Evolutionary conservation across 1,140 invertebrate species (phyloP), one percentile per base, ranked within the genome.

Genomic region (Achroia grisella): DNA sequence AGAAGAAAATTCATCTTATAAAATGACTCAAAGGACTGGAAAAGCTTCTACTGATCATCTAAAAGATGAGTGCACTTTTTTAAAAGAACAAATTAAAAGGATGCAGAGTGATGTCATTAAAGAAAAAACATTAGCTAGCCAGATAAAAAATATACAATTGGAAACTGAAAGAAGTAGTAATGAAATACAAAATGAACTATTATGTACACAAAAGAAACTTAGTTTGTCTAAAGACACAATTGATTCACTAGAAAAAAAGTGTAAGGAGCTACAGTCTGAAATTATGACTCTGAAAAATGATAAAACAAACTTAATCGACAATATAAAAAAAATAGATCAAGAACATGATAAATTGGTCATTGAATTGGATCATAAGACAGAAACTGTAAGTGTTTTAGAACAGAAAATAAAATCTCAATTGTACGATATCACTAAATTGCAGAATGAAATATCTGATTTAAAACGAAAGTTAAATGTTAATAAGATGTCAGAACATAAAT

Each of bases 301-400:
- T 53, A 89, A 89, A 50, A 80, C 74, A 48, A 86, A 81, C 50
- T 63, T 90, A 43, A 86, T 87, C 37, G 72, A 84, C 4, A 89
- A 78, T 52, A 76, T 90, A 50, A 71, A 82, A 36, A 77, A 84
- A 43, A 63, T 90, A 41, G 89, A 90, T 56, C 86, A 87, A 49
- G 89, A 90, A 57, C 87, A 90, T 54, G 89, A 91, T 73, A 87
- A 88, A 64, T 71, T 90, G 51, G 67, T 89, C 49, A 86, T 90
- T 68, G 87, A 88, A 40, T 60, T 90, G 45, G 89, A 91, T 52
- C 82, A 88, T 29, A 91, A 89, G 54, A 87, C 87, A 8, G 89
- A 89, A 64, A 86, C 69, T 62, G 84, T 88, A 14, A 86, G 79
- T 45, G 63, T 77, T 27, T 56, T 90, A 32, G 89, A 91, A 67